Conservation (phyloP, 2,113 vertebrate genomes). For the Ramphastos sulfuratus region DNA sequence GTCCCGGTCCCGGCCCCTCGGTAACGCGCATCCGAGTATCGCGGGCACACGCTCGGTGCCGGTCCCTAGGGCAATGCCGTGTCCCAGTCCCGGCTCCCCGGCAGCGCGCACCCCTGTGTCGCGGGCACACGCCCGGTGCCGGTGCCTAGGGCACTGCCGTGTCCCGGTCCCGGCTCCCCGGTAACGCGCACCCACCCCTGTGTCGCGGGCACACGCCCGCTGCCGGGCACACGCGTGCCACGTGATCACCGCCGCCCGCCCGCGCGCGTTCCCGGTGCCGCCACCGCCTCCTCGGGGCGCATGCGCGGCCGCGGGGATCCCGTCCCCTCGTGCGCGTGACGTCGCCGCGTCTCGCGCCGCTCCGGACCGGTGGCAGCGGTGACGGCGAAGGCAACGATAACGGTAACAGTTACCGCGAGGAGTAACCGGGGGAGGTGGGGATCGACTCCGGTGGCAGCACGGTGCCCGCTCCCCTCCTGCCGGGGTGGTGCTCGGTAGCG, state of each 20-base stretch:
- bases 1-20: too few species aligned
- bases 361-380: background rate
- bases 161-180: too few species aligned
- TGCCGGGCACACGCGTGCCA: background rate
- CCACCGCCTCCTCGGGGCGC: background rate
- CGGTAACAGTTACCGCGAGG: background rate
- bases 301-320: background rate
- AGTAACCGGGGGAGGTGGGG: background rate
- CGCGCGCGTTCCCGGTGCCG: background rate
- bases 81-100: too few species aligned
- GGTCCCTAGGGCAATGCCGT: too few species aligned
- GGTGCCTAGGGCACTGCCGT: too few species aligned
- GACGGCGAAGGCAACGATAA: background rate
- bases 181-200: background rate
- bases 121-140: too few species aligned
- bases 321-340: conserved; percentile 14
- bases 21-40: background rate
- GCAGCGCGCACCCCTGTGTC: too few species aligned
- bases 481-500: background rate
- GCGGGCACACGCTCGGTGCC: background rate
- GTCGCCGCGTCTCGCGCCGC: conserved; percentile 7
- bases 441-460: background rate
- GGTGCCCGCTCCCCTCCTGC: background rate
- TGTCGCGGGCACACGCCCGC: background rate
- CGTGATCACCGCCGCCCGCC: background rate